A percentile compares a stretch with the other conserved stretches of the same genome.
Evolutionary conservation across 2,797 vertebrate genomes (phyloP).

Genomic region (Hylomyscus alleni): DNA sequence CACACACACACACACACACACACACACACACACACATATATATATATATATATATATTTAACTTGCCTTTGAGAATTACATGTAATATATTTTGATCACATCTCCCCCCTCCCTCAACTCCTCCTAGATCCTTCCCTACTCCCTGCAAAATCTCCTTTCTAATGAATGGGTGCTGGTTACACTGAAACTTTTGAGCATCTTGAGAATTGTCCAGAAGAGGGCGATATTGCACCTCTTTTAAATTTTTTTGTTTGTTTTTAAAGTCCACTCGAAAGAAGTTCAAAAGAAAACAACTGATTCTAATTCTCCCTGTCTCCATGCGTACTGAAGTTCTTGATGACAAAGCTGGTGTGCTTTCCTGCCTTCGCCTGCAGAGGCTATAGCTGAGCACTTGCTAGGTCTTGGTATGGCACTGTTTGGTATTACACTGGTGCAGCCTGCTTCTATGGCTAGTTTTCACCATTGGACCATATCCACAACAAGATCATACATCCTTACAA

Average conservation of each 20-base stretch:
- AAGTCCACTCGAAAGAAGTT: background rate
- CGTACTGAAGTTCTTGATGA: background rate
- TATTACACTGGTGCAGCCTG: background rate
- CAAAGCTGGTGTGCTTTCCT: background rate
- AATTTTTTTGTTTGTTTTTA: too few relatives aligned
- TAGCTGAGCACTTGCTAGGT: background rate
- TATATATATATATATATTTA: background rate
- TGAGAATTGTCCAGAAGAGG: constrained; percentile 77
- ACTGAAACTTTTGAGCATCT: background rate
- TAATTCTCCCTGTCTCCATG: background rate
- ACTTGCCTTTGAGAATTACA: background rate
- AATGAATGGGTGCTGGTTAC: background rate
- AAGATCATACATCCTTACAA: background rate
- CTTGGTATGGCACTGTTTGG: background rate
- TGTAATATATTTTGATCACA: background rate
- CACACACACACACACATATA: too few relatives aligned
- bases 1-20: too few relatives aligned
- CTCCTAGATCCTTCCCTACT: background rate
- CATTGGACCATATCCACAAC: background rate
- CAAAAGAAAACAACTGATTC: background rate
- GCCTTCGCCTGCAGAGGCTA: background rate
- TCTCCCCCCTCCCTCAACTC: background rate
- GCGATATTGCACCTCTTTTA: constrained; percentile 59
- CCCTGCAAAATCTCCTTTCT: background rate
- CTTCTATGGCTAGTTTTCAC: background rate